These are phyloP conservation scores for Sapayoa aenigma DNA, from an alignment of 2,113 vertebrate genomes.

Conservation along the genomic window DNA sequence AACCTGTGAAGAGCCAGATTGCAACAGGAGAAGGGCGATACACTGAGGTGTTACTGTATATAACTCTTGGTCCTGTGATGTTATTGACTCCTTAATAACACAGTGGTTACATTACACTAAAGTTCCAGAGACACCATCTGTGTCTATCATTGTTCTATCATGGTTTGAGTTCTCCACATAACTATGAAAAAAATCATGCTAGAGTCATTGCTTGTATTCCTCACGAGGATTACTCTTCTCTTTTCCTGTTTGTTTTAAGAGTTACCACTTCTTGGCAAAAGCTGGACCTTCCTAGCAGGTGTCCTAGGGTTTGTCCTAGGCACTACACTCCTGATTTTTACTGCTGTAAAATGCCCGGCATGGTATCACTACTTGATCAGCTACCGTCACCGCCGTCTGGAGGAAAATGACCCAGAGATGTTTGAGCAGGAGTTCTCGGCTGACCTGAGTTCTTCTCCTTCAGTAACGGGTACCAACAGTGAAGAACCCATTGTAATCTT, in stretches of 20 bases:
- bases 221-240: background rate
- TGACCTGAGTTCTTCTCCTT: conserved; percentile 60
- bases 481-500: conserved; percentile 61
- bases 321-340: conserved; percentile 78
- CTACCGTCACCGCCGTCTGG: conserved; percentile 82
- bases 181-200: background rate
- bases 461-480: conserved; percentile 12
- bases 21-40: too few relatives aligned
- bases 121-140: background rate
- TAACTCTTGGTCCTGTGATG: background rate
- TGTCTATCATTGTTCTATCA: background rate
- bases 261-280: conserved; percentile 72
- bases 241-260: conserved; percentile 5
- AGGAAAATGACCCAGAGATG: conserved; percentile 71
- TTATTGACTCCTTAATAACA: background rate
- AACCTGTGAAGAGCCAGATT: too few relatives aligned
- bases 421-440: conserved; percentile 67
- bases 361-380: conserved; percentile 84
- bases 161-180: background rate
- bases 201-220: background rate
- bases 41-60: too few relatives aligned
- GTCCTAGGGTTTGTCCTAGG: conserved; percentile 75
- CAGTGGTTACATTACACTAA: background rate
- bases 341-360: conserved; percentile 81
- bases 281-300: conserved; percentile 83